Evolutionary conservation across 2,797 vertebrate genomes (phyloP), one percentile per base, ranked within the genome.

Genomic region (Peromyscus aztecus): DNA sequence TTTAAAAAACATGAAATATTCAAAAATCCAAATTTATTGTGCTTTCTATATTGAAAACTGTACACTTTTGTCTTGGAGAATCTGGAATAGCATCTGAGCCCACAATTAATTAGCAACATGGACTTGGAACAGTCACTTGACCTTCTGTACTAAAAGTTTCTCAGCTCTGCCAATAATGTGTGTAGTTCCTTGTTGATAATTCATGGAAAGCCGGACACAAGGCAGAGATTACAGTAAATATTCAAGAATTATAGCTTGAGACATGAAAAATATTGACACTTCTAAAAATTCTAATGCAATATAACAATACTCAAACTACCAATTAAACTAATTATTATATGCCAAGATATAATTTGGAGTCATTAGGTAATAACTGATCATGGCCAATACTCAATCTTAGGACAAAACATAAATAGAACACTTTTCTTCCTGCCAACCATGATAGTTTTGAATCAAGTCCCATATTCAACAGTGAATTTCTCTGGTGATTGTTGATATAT

Each of bases 271-370:
- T 75, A 83, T 77, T 92, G 69, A 31, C 29, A 59, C 27, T 91
- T 75, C 85, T 94, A 94, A 91, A 92, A 84, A 97, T 77, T 94
- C 40, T n/a, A 95, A 77, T 84, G 57, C 8, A 76, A 49, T 24
- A 43, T 80, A 96, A 90, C 31, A 75, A 73, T 67, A 82, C 34
- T 29, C 69, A 89, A 93, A 94, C 61, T 91, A 40, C 57, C 76
- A 92, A 88, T 93, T 94, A 92, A 95, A 49, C 49, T 95, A 91
- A 93, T 95, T n/a, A 40, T 78, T 87, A 46, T 80, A 88, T 90
- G 40, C 65, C 89, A 92, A 91, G 61, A 91, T 92, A 69, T 89
- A 86, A 63, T 94, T 96, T 96, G 49, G 52, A 96, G 12, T 94
- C 43, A 90, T 93, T 93, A 92, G 69, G 27, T 92, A 59, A 93